phyloP scores from a whole-genome alignment of 2,113 vertebrate species.

The Nyctibius bracteatus region DNA sequence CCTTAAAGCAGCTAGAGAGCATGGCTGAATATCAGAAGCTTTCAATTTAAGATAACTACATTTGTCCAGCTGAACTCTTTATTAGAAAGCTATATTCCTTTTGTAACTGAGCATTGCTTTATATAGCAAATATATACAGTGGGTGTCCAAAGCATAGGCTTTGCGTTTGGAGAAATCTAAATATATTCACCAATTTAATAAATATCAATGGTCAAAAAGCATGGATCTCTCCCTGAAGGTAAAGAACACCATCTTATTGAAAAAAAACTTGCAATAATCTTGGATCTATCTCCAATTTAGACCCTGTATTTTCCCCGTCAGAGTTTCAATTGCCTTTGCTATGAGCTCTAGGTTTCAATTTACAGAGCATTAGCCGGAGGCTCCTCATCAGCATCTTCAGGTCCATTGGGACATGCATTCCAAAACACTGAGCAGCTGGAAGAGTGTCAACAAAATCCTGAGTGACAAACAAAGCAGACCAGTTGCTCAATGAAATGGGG shows the following conservation, averaged over 20 bases:
- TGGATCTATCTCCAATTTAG: constrained; percentile 37
- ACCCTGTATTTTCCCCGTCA: neutral
- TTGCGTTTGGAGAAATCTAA: neutral
- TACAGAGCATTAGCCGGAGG: constrained; percentile 24
- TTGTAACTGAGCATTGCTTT: neutral
- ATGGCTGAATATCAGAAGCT: neutral
- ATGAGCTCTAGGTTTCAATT: constrained; percentile 19
- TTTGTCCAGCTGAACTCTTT: neutral
- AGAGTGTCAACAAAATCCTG: neutral
- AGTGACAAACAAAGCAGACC: neutral
- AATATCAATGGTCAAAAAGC: neutral
- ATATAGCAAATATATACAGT: neutral
- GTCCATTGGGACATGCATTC: neutral
- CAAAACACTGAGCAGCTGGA: neutral
- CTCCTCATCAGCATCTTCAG: constrained; percentile 17
- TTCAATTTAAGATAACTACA: neutral
- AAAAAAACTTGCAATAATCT: constrained; percentile 44
- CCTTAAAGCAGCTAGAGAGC: neutral
- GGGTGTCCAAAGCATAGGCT: neutral
- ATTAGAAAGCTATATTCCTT: neutral
- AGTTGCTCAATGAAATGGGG: neutral
- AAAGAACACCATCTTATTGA: constrained; percentile 36
- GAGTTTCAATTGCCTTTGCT: constrained; percentile 29
- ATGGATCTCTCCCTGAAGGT: neutral
- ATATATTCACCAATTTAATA: neutral